Evolutionary conservation across 2,888 invertebrate genomes (phyloP).

Genomic region (Epinotia demarniana): DNA sequence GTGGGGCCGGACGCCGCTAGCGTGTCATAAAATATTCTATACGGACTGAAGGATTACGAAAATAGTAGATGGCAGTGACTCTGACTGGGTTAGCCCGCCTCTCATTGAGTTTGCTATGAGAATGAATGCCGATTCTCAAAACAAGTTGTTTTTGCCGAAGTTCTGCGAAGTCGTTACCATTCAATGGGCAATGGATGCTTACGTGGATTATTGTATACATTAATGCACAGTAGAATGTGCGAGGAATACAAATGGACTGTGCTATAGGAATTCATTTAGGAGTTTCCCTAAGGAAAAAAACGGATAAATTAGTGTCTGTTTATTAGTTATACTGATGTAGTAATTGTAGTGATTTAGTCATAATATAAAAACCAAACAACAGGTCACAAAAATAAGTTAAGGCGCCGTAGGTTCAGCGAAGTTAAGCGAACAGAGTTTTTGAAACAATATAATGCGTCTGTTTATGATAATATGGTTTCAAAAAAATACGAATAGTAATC

Average conservation of each 20-base stretch:
- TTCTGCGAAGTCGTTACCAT: slow-evolving; percentile 33
- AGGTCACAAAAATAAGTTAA: no score
- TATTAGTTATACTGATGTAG: neutral
- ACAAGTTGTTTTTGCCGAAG: slow-evolving; percentile 13
- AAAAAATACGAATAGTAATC: no score
- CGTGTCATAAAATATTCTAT: no score
- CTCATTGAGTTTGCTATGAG: neutral
- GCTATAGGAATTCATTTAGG: neutral
- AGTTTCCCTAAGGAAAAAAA: neutral
- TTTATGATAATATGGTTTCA: no score
- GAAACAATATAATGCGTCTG: no score
- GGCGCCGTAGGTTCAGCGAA: no score
- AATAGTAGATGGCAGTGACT: no score
- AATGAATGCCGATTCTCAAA: slow-evolving; percentile 16
- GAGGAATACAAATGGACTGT: neutral
- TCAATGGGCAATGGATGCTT: slow-evolving; percentile 21
- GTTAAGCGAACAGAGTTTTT: no score
- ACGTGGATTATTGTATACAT: slow-evolving; percentile 12
- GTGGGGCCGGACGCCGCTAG: no score
- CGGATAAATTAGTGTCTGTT: neutral
- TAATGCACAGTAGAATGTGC: neutral
- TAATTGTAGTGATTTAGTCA: neutral
- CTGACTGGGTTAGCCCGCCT: neutral
- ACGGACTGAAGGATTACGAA: no score
- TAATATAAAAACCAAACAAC: neutral